Percentiles rank a stretch among this genome's conserved stretches.
Evolutionary conservation across 1,140 invertebrate species (phyloP).

Genomic region (Drosophila kurseongensis): DNA sequence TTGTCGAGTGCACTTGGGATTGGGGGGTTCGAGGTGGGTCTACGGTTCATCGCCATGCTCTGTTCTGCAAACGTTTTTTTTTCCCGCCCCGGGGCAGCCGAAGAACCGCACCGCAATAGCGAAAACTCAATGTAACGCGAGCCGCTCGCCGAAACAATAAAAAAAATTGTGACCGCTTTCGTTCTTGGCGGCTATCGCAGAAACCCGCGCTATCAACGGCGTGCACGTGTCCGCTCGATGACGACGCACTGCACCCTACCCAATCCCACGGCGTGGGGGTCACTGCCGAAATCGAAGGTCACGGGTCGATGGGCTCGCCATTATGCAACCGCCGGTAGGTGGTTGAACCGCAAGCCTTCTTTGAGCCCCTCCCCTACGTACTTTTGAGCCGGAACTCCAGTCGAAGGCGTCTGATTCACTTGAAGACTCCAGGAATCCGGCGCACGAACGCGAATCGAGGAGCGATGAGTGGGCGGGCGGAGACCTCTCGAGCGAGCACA

Average conservation of each 20-base stretch:
- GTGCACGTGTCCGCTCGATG: conserved; percentile 56
- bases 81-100: conserved; percentile 12
- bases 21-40: conserved; percentile 2
- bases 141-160: not conserved
- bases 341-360: not conserved
- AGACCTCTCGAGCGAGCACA: conserved; percentile 34
- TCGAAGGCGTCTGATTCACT: conserved; percentile 24
- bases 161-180: conserved; percentile 7
- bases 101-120: conserved; percentile 12
- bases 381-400: conserved; percentile 39
- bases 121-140: conserved; percentile 44
- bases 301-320: conserved; percentile 14
- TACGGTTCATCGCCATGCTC: conserved; percentile 17
- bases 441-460: conserved; percentile 17
- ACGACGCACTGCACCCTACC: conserved; percentile 21
- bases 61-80: conserved; percentile 44
- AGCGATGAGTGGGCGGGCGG: conserved; percentile 5
- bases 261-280: conserved; percentile 11
- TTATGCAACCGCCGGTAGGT: conserved; percentile 41
- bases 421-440: conserved; percentile 27
- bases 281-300: conserved; percentile 58
- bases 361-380: conserved; percentile 21
- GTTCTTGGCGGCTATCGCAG: conserved; percentile 35
- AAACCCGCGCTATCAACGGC: conserved; percentile 55
- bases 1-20: conserved; percentile 28